Conservation (phyloP, 2,113 vertebrate species). For the Pterocles gutturalis region DNA sequence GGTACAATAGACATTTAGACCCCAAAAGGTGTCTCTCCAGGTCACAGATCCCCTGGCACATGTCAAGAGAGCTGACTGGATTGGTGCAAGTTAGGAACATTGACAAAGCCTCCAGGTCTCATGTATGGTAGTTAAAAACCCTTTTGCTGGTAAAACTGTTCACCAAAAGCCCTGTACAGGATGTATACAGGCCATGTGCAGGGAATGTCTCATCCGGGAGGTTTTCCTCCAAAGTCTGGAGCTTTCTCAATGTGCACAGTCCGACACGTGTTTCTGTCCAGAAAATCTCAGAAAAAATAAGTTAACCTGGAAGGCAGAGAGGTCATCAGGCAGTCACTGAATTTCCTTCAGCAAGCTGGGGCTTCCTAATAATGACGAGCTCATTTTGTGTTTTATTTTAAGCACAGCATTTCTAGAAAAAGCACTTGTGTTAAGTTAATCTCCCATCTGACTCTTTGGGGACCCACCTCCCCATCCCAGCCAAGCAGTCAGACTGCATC, state of each 20-base stretch:
- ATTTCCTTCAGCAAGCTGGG: not conserved
- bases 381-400: not conserved
- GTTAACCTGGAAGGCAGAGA: not conserved
- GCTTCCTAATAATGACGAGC: accelerated
- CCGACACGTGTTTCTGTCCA: not conserved
- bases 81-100: not conserved
- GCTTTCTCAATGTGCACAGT: not conserved
- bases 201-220: not conserved
- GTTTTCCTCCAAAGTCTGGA: not conserved
- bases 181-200: accelerated
- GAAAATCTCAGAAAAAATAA: not conserved
- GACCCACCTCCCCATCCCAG: not conserved
- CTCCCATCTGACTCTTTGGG: not conserved
- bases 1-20: not conserved
- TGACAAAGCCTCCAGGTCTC: not conserved
- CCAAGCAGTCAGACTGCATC: not conserved
- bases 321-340: not conserved
- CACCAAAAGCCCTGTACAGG: not conserved
- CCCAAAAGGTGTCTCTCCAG: not conserved
- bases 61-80: not conserved
- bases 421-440: not conserved
- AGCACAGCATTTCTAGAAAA: not conserved
- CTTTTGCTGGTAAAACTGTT: not conserved
- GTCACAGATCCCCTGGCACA: not conserved
- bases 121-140: not conserved